A percentile compares a stretch with the other conserved stretches of the same genome.
Conservation (phyloP, 1,140 invertebrate species). For the Zaprionus camerounensis region DNA sequence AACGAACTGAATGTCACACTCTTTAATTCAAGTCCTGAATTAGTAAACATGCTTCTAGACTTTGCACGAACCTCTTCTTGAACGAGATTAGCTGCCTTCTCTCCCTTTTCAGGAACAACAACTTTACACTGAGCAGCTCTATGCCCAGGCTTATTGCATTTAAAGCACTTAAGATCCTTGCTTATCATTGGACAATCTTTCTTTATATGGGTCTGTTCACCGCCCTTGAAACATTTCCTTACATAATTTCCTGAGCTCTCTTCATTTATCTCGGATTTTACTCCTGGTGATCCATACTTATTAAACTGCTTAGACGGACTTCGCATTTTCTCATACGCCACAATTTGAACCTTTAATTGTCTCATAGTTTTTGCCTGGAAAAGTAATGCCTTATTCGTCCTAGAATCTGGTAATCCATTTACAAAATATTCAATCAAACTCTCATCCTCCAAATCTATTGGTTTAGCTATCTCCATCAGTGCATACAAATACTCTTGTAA, state of each 20-base stretch:
- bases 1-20: background rate
- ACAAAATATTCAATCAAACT: slow-evolving; percentile 7
- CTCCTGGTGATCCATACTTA: background rate
- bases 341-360: slow-evolving; percentile 17
- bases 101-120: background rate
- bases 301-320: background rate
- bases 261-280: no score
- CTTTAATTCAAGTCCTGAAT: background rate
- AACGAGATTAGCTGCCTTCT: background rate
- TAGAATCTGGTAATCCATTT: slow-evolving; percentile 31
- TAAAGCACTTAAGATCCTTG: background rate
- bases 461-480: no score
- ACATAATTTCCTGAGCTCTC: background rate
- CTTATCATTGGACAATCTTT: no score
- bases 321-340: slow-evolving; percentile 10
- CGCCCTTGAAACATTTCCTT: background rate
- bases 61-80: background rate
- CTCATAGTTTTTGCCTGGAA: slow-evolving; percentile 13
- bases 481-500: slow-evolving; percentile 9
- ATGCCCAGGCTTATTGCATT: background rate
- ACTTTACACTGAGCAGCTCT: background rate
- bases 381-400: slow-evolving; percentile 14
- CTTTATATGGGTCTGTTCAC: background rate
- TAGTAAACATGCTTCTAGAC: background rate
- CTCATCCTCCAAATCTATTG: slow-evolving; percentile 4